phyloP scores from a whole-genome alignment of 1,140 invertebrate species.

The Pogonomyrmex barbatus region DNA sequence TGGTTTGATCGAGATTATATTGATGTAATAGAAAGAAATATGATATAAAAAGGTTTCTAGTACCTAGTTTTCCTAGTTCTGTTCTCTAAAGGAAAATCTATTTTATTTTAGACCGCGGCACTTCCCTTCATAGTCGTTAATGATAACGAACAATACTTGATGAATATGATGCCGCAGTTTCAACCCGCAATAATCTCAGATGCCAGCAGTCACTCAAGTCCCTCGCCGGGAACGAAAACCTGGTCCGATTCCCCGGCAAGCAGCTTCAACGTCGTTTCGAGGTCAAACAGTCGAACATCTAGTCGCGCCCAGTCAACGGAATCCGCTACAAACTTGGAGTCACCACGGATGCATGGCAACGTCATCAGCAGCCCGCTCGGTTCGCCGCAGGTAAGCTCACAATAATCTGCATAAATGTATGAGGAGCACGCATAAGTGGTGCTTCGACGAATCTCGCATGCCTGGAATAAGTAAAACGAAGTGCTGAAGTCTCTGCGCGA shows the following conservation, averaged over 20 bases:
- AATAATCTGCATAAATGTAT: constrained; percentile 52
- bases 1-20: neutral
- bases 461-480: neutral
- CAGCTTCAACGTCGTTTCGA: constrained; percentile 67
- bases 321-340: constrained; percentile 56
- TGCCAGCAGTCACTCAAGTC: constrained; percentile 47
- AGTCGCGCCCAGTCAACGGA: constrained; percentile 72
- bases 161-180: constrained; percentile 70
- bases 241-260: constrained; percentile 74
- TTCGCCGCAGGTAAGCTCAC: constrained; percentile 69
- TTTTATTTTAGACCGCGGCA: constrained; percentile 8
- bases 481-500: neutral
- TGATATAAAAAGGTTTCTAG: neutral
- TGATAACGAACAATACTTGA: constrained; percentile 68
- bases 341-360: constrained; percentile 58
- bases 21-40: neutral
- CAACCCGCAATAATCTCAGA: constrained; percentile 72
- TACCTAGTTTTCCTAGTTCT: neutral
- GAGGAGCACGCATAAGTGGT: constrained; percentile 34
- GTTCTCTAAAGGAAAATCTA: constrained; percentile 9
- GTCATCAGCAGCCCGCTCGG: constrained; percentile 69
- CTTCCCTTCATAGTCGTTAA: constrained; percentile 68
- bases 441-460: neutral
- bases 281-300: constrained; percentile 72
- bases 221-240: constrained; percentile 62